Evolutionary conservation across 1,140 invertebrate genomes (phyloP), one percentile per base, ranked within the genome.

Genomic region (Euborellia annulipes): DNA sequence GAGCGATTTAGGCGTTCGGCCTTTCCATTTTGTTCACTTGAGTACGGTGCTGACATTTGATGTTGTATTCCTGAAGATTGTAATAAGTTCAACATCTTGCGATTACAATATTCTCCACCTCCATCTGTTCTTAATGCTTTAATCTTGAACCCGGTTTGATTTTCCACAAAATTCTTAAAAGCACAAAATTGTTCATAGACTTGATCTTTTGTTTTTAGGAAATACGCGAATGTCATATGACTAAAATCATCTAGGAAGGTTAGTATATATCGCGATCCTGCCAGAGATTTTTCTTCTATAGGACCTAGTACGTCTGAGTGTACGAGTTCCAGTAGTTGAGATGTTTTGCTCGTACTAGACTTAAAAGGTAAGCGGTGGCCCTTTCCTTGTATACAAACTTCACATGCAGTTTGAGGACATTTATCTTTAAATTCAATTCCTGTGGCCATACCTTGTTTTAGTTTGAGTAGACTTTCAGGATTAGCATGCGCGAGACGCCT

Each of bases 71-170:
- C 59, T 18, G 48, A 1, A 4, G 17, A 16, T 32, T 19, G 14
- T n/a, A 45, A 9, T 41, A 39, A 42, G 11, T 13, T 17, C 23
- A 55, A 48, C 43, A 67, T 60, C 1, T 53, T 43, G 11, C 50
- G 47, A 42, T 55, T 64, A 0, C 53, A 18, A 51, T 62, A 66
- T 50, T 68, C 65, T 13, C 20, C 54, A 3, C 64, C 66, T 53
- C 68, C 67, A 41, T 68, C 65, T 37, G 53, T 55, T 40, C 59
- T 58, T 1, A 66, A 23, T 22, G 17, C 45, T 45, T 57, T 59
- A 38, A 64, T 57, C 41, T 48, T 49, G 8, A 32, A 42, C 42
- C 52, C 47, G 17, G 53, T 51, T 53, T 66, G 57, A 41, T 56
- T 62, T 45, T 63, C 53, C 6, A 61, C 52, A 11, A 51, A 13